Base-by-base conservation (phyloP, 2,888 invertebrate species). In the Chalcis sispes region DNA sequence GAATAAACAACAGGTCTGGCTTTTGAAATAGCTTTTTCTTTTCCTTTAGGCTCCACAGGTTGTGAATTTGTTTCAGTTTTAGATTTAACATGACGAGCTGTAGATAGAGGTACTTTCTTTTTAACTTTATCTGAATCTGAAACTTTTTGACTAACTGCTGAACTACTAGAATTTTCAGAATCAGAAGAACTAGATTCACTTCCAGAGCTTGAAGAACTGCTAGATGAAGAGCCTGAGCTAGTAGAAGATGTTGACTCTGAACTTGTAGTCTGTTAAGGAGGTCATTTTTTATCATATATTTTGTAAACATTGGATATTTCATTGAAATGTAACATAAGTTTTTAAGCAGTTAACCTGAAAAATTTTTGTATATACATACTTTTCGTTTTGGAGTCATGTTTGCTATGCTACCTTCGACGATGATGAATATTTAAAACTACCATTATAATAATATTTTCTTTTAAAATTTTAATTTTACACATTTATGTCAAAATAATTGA, bases 181-280 rank as follows among this genome's bases (percentile, higher is more conserved):
- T 88, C 88, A 0, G 88, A 88, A 2, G 88, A 87, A 72, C 88
- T 88, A 1, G 88, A 87, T 78, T 88, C 88, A 72, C 88, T 88
- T 10, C 86, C 88, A 0, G 88, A 88, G 80, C 86, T 88, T 7
- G 88, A 88, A 2, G 88, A 87, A 73, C 87, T 88, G 59, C 86
- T 87, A 1, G 88, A 86, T 2, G 88, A 88, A 1, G 88, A 87
- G 29, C 85, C 87, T 3, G 88, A 88, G 64, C 86, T 87, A 20
- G 82, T 84, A 15, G 86, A 81, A 13, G 87, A 84, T n/a, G 88
- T 87, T 4, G 88, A 88, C 78, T 88, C 88, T 1, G 88, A 88
- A 75, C 88, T 88, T 10, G 88, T 88, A 0, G 86, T 85, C 88
- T 88, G 46, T n/a, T 36, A 71, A 70, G 59, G 23, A 67, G 59